phyloP scores from a whole-genome alignment of 2,113 vertebrate genomes.

The Gasterosteus nipponicus region DNA sequence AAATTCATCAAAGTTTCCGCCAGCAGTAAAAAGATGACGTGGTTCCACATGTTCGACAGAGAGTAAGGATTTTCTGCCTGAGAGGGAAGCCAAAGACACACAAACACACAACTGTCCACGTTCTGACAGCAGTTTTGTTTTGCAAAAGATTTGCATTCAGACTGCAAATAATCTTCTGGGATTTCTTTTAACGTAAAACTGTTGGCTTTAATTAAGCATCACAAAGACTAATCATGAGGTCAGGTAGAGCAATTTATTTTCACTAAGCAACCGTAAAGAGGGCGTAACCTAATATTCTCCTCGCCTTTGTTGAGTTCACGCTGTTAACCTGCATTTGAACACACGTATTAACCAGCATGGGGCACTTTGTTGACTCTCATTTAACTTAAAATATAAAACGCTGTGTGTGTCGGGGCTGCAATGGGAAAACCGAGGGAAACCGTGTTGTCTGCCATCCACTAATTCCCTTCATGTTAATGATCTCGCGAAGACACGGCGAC shows the following conservation, averaged over 20 bases:
- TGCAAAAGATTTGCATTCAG: too few relatives aligned
- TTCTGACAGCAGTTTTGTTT: too few relatives aligned
- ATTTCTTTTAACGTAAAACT: conserved; percentile 32
- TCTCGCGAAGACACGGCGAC: not conserved
- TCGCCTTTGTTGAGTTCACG: not conserved
- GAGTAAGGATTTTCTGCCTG: not conserved
- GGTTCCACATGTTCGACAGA: not conserved
- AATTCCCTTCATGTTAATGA: not conserved
- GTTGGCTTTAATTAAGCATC: conserved; percentile 37
- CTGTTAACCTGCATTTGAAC: conserved; percentile 24
- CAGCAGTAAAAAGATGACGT: conserved; percentile 31
- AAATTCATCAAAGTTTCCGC: conserved; percentile 41
- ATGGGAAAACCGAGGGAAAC: not conserved
- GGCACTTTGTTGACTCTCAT: not conserved
- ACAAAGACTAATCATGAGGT: conserved; percentile 43
- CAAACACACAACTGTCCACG: too few relatives aligned
- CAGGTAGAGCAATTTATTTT: conserved; percentile 22
- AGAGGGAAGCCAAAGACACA: not conserved
- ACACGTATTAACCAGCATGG: conserved; percentile 16
- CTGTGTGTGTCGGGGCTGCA: not conserved
- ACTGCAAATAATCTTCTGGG: too few relatives aligned
- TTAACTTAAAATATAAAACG: not conserved
- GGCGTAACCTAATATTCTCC: not conserved
- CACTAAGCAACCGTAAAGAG: not conserved
- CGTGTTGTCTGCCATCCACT: too few relatives aligned